Evolutionary conservation across 2,113 vertebrate species (phyloP).

Genomic region (Parotia lawesii): DNA sequence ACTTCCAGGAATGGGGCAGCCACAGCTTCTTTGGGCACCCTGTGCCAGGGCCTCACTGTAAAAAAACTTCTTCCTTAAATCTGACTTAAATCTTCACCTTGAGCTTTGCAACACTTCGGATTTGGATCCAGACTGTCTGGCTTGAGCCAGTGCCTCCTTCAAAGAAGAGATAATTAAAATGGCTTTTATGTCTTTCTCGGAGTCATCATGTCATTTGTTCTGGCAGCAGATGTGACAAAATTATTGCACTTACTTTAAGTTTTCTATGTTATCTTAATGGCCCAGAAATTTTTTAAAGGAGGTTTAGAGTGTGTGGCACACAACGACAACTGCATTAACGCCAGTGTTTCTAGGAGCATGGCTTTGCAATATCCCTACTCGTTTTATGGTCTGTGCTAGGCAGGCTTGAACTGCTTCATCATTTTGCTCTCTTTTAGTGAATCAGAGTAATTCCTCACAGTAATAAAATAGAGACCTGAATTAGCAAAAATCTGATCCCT

Average conservation of each 20-base stretch:
- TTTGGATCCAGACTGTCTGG: not conserved
- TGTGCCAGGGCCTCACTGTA: not conserved
- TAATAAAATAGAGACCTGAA: slow-evolving; percentile 35
- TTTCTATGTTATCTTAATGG: not conserved
- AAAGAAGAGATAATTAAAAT: slow-evolving; percentile 1
- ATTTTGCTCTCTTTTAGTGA: slow-evolving; percentile 7
- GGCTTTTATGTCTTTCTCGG: not conserved
- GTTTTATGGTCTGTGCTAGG: not conserved
- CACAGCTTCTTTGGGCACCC: not conserved
- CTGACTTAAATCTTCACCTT: not conserved
- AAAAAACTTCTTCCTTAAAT: not conserved
- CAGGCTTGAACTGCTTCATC: slow-evolving; percentile 4
- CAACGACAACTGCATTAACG: not conserved
- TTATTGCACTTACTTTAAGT: not conserved
- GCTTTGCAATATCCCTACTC: not conserved
- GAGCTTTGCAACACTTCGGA: not conserved
- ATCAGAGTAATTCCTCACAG: slow-evolving; percentile 10
- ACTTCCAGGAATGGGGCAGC: not conserved
- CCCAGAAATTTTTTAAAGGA: not conserved
- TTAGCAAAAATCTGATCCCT: slow-evolving; percentile 47
- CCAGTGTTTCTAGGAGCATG: not conserved
- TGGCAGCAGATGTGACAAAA: not conserved
- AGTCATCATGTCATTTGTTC: slow-evolving; percentile 3
- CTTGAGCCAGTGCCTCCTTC: not conserved
- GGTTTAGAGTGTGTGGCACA: not conserved